Conservation (phyloP, 2,797 vertebrate genomes). For the Sebastes nivosus region DNA sequence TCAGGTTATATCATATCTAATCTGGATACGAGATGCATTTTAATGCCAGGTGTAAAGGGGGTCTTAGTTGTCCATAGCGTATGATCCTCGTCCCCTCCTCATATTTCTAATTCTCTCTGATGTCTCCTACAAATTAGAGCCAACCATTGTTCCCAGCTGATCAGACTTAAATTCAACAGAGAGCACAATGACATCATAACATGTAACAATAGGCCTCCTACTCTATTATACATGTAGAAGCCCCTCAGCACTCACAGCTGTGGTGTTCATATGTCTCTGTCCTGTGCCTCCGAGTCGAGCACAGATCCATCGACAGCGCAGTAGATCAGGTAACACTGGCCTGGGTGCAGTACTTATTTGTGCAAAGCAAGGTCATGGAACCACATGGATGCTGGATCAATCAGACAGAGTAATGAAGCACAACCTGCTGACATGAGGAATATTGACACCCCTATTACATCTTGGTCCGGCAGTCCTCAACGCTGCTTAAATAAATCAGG, state of each 20-base stretch:
- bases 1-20: not conserved
- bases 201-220: slow-evolving; percentile 16
- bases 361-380: slow-evolving; percentile 74
- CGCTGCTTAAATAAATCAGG: slow-evolving; percentile 57
- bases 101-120: not conserved
- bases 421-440: slow-evolving; percentile 74
- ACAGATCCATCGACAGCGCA: slow-evolving; percentile 51
- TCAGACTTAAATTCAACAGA: not conserved
- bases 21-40: not conserved
- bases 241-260: not conserved
- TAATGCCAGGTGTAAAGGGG: not conserved
- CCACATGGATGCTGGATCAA: slow-evolving; percentile 69
- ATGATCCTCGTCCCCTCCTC: not conserved
- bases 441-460: slow-evolving; percentile 69
- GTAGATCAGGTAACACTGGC: slow-evolving; percentile 62
- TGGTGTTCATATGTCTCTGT: slow-evolving; percentile 40
- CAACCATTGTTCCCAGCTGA: not conserved
- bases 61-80: not conserved
- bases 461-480: slow-evolving; percentile 54
- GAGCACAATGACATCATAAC: slow-evolving; percentile 2
- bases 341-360: slow-evolving; percentile 60
- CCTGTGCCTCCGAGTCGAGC: slow-evolving; percentile 41
- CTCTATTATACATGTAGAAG: slow-evolving; percentile 10
- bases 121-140: not conserved
- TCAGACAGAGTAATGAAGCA: slow-evolving; percentile 76